Evolutionary conservation across 1,140 invertebrate genomes (phyloP), one percentile per base, ranked within the genome.

Genomic region (Mactra quadrangularis): DNA sequence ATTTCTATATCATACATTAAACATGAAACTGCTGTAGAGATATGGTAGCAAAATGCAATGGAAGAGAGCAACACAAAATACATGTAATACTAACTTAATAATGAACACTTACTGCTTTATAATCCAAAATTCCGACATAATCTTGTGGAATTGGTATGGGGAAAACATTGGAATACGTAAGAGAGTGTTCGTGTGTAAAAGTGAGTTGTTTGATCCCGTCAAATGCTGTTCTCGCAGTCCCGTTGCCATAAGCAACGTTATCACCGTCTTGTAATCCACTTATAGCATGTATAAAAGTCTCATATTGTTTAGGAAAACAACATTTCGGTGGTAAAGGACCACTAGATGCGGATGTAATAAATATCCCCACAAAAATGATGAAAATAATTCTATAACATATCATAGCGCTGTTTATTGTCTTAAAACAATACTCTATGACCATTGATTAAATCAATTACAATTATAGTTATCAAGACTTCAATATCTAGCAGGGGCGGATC

Each of bases 301-400:
- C 74, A 35, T 62, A 77, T 19, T 45, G 57, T 17, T 77, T 27
- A 4, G 74, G 74, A 52, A 64, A 64, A 41, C 74, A 77, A 29
- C 74, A 77, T 35, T 62, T 62, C 3, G 60, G 45, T 4, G 57
- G 27, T 33, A 41, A 15, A 7, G 38, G 6, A 15, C 38, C 38
- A 15, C 6, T 15, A 41, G 6, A 15, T 7, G 15, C 38, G 15
- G 38, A 41, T 7, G 6, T 41, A 7, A 41, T 7, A 41, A 41
- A 41, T 15, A 41, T 41, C 38, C 38, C 6, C 38, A 41, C 15
- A 41, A 6, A 41, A 7, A 41, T 41, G 38, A n/a, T n/a, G n/a
- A n/a, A n/a, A n/a, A n/a, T n/a, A n/a, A n/a, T n/a, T n/a, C n/a
- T n/a, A n/a, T n/a, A n/a, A n/a, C n/a, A n/a, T n/a, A n/a, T n/a